Evolutionary conservation across 37 sponge, comb jelly and placozoan species (phyloP), one percentile per base, ranked within the genome.

Genomic region (Aplysina aerophoba): DNA sequence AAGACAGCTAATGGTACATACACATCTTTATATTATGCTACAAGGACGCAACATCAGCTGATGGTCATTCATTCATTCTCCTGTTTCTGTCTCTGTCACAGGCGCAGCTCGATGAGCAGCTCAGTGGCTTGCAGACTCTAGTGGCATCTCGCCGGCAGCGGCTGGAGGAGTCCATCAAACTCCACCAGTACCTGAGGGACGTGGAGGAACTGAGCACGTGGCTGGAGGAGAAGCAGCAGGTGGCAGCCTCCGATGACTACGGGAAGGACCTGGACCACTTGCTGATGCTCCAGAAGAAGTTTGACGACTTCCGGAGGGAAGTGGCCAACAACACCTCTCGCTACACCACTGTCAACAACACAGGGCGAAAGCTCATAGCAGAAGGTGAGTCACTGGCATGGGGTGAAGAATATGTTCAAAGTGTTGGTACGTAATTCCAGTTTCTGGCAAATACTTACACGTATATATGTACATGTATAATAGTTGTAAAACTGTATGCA

Each of bases 211-310:
- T 92, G 16, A 37, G 90, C n/a, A 86, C 93, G 3, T 97, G 97
- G 97, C 63, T 97, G 34, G 66, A 33, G 12, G 93, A 97, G 60
- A 94, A 94, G 54, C 87, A 92, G 73, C 78, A 75, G 54, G 78
- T 75, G 78, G 97, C 97, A 17, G 86, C 88, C 0, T 92, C 94
- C 31, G 85, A 94, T 62, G 97, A 97, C 30, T 97, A 90, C 41
- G 97, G 97, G 41, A 97, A 94, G 58, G 94, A 97, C 71, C 92
- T 92, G 55, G 95, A 97, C 21, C 94, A 97, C 65, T 83, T 95
- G 27, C 83, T 93, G 91, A 87, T 90, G 24, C 71, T 97, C 31
- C 94, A 94, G 93, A 94, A 97, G 89, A 94, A 97, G 80, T 97
- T 97, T 85, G 93, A 93, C 6, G 93, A 92, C 54, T 97, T 97